Conservation (phyloP, 2,797 vertebrate species). For the Epinephelus malabaricus region DNA sequence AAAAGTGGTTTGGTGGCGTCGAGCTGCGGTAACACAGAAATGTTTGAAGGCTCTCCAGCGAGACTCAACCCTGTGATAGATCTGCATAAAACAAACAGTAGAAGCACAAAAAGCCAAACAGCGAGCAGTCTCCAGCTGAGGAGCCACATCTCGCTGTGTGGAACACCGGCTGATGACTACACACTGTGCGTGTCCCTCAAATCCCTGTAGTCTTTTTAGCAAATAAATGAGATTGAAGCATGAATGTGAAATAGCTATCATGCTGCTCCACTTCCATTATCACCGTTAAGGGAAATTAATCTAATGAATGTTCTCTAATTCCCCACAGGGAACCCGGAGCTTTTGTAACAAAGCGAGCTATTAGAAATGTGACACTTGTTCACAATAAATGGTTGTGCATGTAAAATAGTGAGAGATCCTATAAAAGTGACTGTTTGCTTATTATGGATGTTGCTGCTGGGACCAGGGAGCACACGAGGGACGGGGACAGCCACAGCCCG, state of each 20-base stretch:
- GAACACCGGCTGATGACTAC: conserved; percentile 50
- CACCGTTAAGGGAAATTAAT: conserved; percentile 78
- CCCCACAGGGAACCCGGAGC: conserved; percentile 61
- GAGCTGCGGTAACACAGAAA: conserved; percentile 5
- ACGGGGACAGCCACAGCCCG: conserved; percentile 2
- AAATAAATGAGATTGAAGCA: conserved; percentile 74
- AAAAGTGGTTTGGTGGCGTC: conserved; percentile 37
- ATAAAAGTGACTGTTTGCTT: conserved; percentile 51
- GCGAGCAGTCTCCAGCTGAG: conserved; percentile 55
- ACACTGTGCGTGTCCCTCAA: conserved; percentile 57
- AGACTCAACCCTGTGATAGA: conserved; percentile 18
- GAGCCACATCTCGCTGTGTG: conserved; percentile 43
- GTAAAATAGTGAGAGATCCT: conserved; percentile 48
- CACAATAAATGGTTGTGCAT: conserved; percentile 59
- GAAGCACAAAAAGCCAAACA: conserved; percentile 25
- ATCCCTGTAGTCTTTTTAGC: conserved; percentile 70
- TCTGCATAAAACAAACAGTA: conserved; percentile 48
- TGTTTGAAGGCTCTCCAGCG: conserved; percentile 29
- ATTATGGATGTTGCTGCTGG: conserved; percentile 47
- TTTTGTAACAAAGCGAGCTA: conserved; percentile 57
- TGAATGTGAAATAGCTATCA: conserved; percentile 75
- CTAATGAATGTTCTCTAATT: conserved; percentile 80
- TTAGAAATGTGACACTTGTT: conserved; percentile 72
- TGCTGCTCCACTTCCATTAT: conserved; percentile 76
- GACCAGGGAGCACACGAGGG: conserved; percentile 1